A percentile compares a stretch with the other conserved stretches of the same genome.
phyloP scores from a whole-genome alignment of 2,113 vertebrate genomes.

The Tragelaphus scriptus region DNA sequence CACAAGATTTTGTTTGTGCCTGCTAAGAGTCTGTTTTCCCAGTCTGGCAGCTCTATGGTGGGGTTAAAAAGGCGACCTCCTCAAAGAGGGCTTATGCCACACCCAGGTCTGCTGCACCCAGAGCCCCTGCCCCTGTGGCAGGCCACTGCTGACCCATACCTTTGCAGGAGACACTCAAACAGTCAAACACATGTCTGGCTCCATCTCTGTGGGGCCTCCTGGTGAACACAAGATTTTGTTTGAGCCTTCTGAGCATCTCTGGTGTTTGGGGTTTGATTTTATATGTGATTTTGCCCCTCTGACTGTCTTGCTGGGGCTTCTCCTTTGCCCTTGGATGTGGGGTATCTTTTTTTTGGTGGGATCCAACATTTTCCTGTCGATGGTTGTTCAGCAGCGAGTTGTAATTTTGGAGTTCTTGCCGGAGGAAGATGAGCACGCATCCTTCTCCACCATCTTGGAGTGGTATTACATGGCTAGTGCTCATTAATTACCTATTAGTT shows the following conservation, averaged over 20 bases:
- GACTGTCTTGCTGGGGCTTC: not conserved
- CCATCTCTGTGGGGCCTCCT: not conserved
- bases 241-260: not conserved
- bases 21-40: not conserved
- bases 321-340: not conserved
- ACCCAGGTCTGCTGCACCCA: not conserved
- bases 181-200: not conserved
- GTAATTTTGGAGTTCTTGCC: not conserved
- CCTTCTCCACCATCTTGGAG: not conserved
- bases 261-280: not conserved
- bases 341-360: not conserved
- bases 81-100: not conserved
- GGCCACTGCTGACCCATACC: not conserved
- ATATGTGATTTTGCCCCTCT: not conserved
- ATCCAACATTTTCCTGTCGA: not conserved
- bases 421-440: rapidly evolving
- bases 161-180: not conserved
- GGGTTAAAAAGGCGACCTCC: not conserved
- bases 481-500: not conserved
- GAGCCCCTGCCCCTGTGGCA: not conserved
- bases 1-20: not conserved
- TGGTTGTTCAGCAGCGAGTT: not conserved
- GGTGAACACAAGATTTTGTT: not conserved
- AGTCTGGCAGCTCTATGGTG: not conserved
- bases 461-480: not conserved